These are phyloP conservation scores for Tenualosa thibaudeaui DNA, from an alignment of 2,797 vertebrate genomes.

Conservation along the genomic window DNA sequence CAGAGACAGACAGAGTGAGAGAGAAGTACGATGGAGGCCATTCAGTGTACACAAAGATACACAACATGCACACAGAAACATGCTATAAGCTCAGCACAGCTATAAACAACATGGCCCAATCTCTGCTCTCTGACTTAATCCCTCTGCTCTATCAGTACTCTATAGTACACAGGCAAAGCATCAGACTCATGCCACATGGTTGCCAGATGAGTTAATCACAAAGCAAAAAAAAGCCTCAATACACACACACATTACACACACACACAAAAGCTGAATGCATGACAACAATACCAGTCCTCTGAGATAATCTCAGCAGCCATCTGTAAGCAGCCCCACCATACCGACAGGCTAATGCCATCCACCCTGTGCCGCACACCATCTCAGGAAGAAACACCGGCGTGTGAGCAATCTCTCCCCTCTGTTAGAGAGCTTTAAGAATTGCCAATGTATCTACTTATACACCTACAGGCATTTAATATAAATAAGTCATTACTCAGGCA, in stretches of 20 bases:
- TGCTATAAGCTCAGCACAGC: not conserved
- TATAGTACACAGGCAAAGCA: not conserved
- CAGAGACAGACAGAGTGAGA: not conserved
- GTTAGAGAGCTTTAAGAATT: not conserved
- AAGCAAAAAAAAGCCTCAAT: not conserved
- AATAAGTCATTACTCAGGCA: not conserved
- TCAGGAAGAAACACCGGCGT: not conserved
- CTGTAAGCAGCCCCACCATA: constrained; percentile 27
- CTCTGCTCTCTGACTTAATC: not conserved
- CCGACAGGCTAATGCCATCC: not conserved
- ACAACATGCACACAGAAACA: not conserved
- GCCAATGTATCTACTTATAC: not conserved
- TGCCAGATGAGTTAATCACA: constrained; percentile 20
- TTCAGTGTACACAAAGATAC: not conserved
- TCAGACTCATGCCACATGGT: not conserved
- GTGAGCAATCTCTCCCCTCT: not conserved
- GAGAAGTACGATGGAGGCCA: not conserved
- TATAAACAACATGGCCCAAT: not conserved
- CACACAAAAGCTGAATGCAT: constrained; percentile 31
- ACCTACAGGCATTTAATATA: not conserved
- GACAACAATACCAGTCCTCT: constrained; percentile 10
- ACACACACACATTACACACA: not conserved
- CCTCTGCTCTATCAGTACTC: not conserved
- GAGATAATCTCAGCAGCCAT: constrained; percentile 37
- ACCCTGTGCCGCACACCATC: not conserved